phyloP scores from a whole-genome alignment of 2,888 invertebrate genomes.

The Dermolepida albohirtum region DNA sequence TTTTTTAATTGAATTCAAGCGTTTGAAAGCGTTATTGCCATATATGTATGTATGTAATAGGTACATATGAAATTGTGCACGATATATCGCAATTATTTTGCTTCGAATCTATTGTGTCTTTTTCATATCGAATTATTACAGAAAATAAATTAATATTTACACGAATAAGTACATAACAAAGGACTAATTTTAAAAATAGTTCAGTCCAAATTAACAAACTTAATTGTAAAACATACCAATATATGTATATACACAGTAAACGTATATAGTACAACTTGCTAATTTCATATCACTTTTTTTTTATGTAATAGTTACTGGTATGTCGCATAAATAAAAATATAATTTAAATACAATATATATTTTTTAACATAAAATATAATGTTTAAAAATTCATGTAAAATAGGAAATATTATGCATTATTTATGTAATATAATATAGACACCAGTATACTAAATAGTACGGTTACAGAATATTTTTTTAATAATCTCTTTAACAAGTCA shows the following conservation, averaged over 20 bases:
- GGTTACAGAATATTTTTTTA: conserved; percentile 21
- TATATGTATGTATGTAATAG: conserved; percentile 28
- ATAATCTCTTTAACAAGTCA: conserved; percentile 41
- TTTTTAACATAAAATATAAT: conserved; percentile 13
- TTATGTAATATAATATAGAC: conserved; percentile 11
- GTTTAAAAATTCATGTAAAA: conserved; percentile 15
- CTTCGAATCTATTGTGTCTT: conserved; percentile 37
- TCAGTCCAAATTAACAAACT: conserved; percentile 45
- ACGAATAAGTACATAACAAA: conserved; percentile 55
- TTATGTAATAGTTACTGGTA: conserved; percentile 16
- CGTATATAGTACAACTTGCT: conserved; percentile 43
- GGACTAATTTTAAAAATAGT: conserved; percentile 43
- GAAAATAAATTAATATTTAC: conserved; percentile 55
- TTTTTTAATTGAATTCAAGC: conserved; percentile 40
- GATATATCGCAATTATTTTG: conserved; percentile 21
- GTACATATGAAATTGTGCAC: conserved; percentile 44
- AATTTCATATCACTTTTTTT: conserved; percentile 38
- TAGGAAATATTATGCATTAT: neutral
- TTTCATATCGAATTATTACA: conserved; percentile 41
- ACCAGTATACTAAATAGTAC: conserved; percentile 28
- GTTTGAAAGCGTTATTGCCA: conserved; percentile 44
- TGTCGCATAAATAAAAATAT: conserved; percentile 6
- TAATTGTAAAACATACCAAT: conserved; percentile 44
- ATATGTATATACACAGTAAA: conserved; percentile 39
- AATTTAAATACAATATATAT: neutral